phyloP scores from a whole-genome alignment of 1,140 invertebrate genomes.

The Latrodectus geometricus region DNA sequence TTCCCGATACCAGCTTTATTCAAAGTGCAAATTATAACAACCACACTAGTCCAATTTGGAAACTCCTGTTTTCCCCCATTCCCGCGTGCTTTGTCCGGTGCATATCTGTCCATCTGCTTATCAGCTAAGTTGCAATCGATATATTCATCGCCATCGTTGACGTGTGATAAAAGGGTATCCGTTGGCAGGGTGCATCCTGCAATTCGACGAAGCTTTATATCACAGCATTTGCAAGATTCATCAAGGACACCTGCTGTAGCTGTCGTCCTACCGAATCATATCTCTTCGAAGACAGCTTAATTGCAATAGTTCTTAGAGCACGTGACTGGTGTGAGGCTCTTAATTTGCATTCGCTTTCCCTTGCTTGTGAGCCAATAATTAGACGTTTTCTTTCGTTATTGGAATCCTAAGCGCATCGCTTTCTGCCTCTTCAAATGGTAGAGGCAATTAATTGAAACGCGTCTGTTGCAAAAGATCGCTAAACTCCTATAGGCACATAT shows the following conservation, averaged over 20 bases:
- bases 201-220: not conserved
- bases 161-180: not conserved
- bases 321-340: not conserved
- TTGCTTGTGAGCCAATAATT: no score
- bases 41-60: no score
- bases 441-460: no score
- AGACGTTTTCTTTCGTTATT: no score
- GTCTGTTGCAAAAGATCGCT: no score
- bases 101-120: not conserved
- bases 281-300: slow-evolving; percentile 8
- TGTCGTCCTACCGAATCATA: slow-evolving; percentile 14
- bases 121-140: slow-evolving; percentile 1
- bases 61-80: no score
- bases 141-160: slow-evolving; percentile 1
- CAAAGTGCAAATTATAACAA: no score
- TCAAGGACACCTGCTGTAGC: slow-evolving; percentile 13
- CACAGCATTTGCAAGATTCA: not conserved
- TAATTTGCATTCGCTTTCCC: no score
- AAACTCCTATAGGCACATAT: no score
- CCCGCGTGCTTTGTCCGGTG: not conserved
- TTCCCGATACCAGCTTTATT: no score
- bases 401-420: no score
- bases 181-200: not conserved
- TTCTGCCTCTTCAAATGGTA: no score
- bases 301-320: slow-evolving; percentile 21